Evolutionary conservation across 2,888 invertebrate genomes (phyloP).

Genomic region (Xestia rhomboidea): DNA sequence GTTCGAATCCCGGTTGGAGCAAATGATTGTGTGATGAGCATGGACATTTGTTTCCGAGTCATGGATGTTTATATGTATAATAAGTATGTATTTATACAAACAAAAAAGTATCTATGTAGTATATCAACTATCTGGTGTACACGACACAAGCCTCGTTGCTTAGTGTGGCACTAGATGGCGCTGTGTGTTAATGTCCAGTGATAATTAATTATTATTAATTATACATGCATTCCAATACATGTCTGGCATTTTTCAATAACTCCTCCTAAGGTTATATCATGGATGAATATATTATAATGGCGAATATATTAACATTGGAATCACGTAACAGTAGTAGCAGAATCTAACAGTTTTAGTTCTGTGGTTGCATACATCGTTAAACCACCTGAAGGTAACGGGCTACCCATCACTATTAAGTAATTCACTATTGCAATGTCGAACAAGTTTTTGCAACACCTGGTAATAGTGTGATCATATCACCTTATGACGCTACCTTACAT

Average conservation of each 20-base stretch:
- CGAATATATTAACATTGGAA: neutral
- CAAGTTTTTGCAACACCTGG: conserved; percentile 54
- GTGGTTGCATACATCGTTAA: conserved; percentile 47
- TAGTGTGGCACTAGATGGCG: too few relatives aligned
- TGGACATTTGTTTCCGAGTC: too few relatives aligned
- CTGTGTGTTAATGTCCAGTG: too few relatives aligned
- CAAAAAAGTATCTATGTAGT: too few relatives aligned
- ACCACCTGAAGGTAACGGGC: conserved; percentile 44
- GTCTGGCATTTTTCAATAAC: neutral
- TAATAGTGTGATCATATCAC: conserved; percentile 29
- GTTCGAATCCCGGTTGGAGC: too few relatives aligned
- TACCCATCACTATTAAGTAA: conserved; percentile 66
- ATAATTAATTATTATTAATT: too few relatives aligned
- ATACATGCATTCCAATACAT: too few relatives aligned
- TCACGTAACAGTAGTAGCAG: neutral
- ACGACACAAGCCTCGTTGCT: too few relatives aligned
- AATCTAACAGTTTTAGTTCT: neutral
- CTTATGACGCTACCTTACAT: conserved; percentile 14
- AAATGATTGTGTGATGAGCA: too few relatives aligned
- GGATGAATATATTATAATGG: neutral
- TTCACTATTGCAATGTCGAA: conserved; percentile 46
- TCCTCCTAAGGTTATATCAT: neutral
- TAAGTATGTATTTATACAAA: too few relatives aligned
- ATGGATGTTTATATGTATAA: too few relatives aligned
- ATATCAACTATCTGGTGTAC: too few relatives aligned